A percentile compares a stretch with the other conserved stretches of the same genome.
Evolutionary conservation across 1,140 invertebrate species (phyloP).

Genomic region (Anoplophora glabripennis): DNA sequence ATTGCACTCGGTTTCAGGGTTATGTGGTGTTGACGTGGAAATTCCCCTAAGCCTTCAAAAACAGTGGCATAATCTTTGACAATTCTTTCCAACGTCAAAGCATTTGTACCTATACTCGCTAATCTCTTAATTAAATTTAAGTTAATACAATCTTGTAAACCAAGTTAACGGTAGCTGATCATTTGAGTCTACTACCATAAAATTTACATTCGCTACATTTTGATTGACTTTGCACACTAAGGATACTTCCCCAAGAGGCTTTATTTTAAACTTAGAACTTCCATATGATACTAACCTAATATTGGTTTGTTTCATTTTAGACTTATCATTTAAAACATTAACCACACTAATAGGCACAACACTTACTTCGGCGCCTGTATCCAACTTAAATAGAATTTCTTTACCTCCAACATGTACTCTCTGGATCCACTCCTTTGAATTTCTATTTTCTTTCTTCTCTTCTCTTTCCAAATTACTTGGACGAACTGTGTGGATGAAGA

Average conservation of each 20-base stretch:
- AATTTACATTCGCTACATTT: background rate
- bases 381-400: no score
- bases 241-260: background rate
- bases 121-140: conserved; percentile 1
- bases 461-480: background rate
- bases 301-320: background rate
- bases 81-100: background rate
- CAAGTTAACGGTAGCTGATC: background rate
- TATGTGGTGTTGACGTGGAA: background rate
- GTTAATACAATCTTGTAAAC: background rate
- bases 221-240: background rate
- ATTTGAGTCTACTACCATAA: background rate
- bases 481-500: background rate
- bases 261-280: background rate
- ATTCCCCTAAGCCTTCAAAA: background rate
- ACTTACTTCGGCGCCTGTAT: no score
- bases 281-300: background rate
- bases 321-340: no score
- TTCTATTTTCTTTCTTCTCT: background rate
- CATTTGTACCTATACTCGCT: background rate
- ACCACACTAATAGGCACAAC: no score
- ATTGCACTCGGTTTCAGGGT: background rate
- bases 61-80: background rate
- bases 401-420: no score
- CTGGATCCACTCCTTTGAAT: no score